Conservation (phyloP, 2,797 vertebrate genomes). For the Gadopsis marmoratus region DNA sequence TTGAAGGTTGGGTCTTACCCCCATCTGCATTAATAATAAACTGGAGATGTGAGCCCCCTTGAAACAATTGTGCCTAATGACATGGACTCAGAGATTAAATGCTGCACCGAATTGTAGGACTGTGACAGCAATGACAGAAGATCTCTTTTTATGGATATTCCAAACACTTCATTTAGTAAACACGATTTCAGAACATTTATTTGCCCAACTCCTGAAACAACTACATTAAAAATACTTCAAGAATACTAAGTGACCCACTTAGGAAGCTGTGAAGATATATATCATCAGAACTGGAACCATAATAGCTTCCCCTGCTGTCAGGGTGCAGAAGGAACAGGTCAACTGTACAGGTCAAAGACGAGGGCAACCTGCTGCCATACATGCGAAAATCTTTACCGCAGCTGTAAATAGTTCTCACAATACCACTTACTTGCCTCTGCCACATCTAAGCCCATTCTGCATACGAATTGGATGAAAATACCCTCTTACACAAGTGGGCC, state of each 20-base stretch:
- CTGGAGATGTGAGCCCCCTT: not conserved
- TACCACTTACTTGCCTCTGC: not conserved
- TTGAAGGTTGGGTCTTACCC: conserved; percentile 30
- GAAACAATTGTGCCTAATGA: conserved; percentile 17
- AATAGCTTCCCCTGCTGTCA: not conserved
- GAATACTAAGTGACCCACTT: not conserved
- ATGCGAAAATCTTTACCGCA: conserved; percentile 16
- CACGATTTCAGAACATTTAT: not conserved
- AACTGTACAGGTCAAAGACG: conserved; percentile 27
- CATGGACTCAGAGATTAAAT: not conserved
- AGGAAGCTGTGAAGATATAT: not conserved
- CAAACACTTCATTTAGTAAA: not conserved
- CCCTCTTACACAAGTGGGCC: conserved; percentile 38
- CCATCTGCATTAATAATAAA: conserved; percentile 34
- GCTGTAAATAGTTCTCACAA: conserved; percentile 7
- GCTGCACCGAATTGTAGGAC: not conserved
- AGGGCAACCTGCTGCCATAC: conserved; percentile 8
- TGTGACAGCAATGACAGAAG: not conserved
- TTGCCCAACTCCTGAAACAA: not conserved
- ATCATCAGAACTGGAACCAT: not conserved
- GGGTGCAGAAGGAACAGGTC: not conserved
- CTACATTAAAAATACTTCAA: not conserved
- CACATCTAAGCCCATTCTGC: not conserved
- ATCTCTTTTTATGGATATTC: not conserved
- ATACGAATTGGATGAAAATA: conserved; percentile 9